Conservation (phyloP, 2,888 invertebrate species). For the Alloplasta piceator region DNA sequence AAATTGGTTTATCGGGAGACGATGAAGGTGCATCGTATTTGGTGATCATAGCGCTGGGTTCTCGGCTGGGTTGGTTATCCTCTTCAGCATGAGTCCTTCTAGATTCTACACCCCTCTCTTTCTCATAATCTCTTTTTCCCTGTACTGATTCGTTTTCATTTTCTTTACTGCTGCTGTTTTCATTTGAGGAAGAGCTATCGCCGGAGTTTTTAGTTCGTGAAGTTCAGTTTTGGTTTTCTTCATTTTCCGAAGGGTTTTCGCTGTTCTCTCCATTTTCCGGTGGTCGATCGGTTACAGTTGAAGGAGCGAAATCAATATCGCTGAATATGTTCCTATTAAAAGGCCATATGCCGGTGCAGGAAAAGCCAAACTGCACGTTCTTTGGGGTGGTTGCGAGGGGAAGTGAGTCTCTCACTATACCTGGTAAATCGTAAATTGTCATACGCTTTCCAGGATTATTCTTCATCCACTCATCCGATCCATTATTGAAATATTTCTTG, state of each 20-base stretch:
- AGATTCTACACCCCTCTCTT: background rate
- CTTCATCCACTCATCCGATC: slow-evolving; percentile 70
- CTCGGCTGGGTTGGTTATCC: background rate
- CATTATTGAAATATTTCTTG: slow-evolving; percentile 72
- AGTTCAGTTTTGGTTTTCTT: too few species aligned
- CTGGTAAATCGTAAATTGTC: slow-evolving; percentile 74
- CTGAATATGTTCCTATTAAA: slow-evolving; percentile 67
- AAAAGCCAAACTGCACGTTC: slow-evolving; percentile 70
- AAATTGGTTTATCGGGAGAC: background rate
- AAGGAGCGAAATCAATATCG: slow-evolving; percentile 17
- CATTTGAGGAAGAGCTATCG: too few species aligned
- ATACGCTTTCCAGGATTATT: slow-evolving; percentile 66
- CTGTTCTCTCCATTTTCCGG: too few species aligned
- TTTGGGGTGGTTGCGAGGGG: slow-evolving; percentile 64
- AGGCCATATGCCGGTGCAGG: slow-evolving; percentile 67
- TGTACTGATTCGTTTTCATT: background rate
- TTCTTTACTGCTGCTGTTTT: background rate
- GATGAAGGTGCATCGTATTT: background rate
- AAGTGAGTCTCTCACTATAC: slow-evolving; percentile 55
- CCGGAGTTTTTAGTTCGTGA: background rate
- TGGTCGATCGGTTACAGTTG: slow-evolving; percentile 61
- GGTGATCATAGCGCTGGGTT: background rate
- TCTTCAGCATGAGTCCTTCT: background rate
- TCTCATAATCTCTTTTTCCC: too few species aligned
- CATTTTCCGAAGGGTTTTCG: too few species aligned